These are phyloP conservation scores for Ophion costatus DNA, from an alignment of 2,888 invertebrate species.

Conservation along the genomic window DNA sequence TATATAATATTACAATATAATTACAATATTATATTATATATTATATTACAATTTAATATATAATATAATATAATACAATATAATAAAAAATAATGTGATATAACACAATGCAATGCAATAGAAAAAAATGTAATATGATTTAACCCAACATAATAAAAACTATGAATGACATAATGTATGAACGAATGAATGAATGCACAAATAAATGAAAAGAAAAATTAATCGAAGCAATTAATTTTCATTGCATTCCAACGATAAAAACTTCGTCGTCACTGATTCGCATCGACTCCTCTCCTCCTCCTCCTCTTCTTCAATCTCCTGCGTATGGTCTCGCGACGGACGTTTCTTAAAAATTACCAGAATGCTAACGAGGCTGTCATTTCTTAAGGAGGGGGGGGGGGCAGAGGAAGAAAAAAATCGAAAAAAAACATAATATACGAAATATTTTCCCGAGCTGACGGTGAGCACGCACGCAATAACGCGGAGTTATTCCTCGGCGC, in stretches of 20 bases:
- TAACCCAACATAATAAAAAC: neutral
- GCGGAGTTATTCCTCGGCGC: constrained; percentile 20
- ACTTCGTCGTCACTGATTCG: neutral
- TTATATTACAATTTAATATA: too few species aligned
- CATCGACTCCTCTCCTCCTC: neutral
- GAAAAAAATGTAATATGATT: neutral
- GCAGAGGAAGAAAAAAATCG: neutral
- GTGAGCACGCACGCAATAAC: neutral
- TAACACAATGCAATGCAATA: too few species aligned
- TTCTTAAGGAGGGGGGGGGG: neutral
- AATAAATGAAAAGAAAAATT: neutral
- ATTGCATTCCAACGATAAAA: neutral
- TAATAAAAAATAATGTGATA: too few species aligned
- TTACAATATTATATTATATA: too few species aligned
- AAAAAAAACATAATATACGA: constrained; percentile 35
- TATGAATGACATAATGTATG: too few species aligned
- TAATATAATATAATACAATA: too few species aligned
- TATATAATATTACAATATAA: too few species aligned
- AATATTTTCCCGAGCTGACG: neutral
- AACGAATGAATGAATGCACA: neutral
- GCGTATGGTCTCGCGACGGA: constrained; percentile 29
- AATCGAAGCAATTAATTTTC: neutral
- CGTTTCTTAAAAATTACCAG: constrained; percentile 58
- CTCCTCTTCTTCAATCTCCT: constrained; percentile 4
- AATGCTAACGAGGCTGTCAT: constrained; percentile 62